Conservation (phyloP, 1,140 invertebrate genomes). For the Drosophila truncata region DNA sequence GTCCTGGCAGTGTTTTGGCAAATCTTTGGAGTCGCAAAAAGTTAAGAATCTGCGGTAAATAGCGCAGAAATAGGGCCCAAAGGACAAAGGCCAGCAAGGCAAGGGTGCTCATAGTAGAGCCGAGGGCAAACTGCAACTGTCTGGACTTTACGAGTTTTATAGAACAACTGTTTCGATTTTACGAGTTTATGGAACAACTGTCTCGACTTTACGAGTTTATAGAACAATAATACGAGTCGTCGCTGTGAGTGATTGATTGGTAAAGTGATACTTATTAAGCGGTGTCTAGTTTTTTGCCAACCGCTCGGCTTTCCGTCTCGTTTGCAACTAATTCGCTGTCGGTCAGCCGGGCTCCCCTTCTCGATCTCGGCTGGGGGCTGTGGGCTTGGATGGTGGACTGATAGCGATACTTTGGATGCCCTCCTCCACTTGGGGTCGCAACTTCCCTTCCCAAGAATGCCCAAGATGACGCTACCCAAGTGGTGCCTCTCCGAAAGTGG, state of each 20-base stretch:
- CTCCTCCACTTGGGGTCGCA: constrained; percentile 8
- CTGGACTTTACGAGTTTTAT: too few species aligned
- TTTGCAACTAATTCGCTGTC: constrained; percentile 36
- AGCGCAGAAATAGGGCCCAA: constrained; percentile 76
- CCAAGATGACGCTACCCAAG: not conserved
- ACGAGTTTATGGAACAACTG: too few species aligned
- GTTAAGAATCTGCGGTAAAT: constrained; percentile 57
- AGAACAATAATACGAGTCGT: constrained; percentile 1
- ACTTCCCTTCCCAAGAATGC: not conserved
- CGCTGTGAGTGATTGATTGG: not conserved
- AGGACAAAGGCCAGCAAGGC: constrained; percentile 71
- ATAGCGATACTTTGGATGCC: constrained; percentile 25
- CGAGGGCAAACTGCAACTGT: too few species aligned
- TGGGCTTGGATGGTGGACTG: constrained; percentile 9
- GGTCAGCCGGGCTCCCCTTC: not conserved
- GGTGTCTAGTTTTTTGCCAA: not conserved
- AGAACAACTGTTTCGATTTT: too few species aligned
- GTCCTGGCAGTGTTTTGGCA: constrained; percentile 65
- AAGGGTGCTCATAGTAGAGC: constrained; percentile 60
- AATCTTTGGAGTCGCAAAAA: constrained; percentile 66
- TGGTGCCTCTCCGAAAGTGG: not conserved
- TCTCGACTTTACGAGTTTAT: too few species aligned
- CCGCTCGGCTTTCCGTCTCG: constrained; percentile 44
- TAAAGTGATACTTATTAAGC: not conserved
- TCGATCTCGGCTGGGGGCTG: constrained; percentile 10